Conservation (phyloP, 30 jellyfish, hydroid and myxozoan genomes). For the Phacellophora camtschatica region DNA sequence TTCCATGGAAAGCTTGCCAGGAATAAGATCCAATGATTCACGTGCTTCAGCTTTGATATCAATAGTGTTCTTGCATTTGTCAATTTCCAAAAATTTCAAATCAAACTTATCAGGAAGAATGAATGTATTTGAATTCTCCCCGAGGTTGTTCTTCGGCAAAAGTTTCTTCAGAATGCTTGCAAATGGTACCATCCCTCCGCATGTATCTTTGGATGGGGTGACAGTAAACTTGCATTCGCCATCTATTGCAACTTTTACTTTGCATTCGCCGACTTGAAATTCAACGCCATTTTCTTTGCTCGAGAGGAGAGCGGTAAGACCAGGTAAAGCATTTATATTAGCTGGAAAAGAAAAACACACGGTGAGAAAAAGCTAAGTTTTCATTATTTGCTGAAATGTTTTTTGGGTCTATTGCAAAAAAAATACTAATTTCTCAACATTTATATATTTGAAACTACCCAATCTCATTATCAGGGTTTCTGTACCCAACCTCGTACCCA, state of each 20-base stretch:
- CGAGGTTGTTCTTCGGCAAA: slow-evolving; percentile 53
- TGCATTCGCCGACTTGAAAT: slow-evolving; percentile 57
- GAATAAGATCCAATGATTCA: slow-evolving; percentile 54
- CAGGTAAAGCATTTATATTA: slow-evolving; percentile 16
- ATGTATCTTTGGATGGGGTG: slow-evolving; percentile 50
- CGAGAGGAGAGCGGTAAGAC: slow-evolving; percentile 3
- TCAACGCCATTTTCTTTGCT: slow-evolving; percentile 56
- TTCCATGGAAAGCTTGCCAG: slow-evolving; percentile 49
- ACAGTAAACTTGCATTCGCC: slow-evolving; percentile 49
- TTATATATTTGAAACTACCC: too few species aligned
- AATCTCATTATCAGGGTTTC: too few species aligned
- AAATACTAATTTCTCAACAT: too few species aligned
- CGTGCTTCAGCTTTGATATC: slow-evolving; percentile 25
- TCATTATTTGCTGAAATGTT: too few species aligned
- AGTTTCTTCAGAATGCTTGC: slow-evolving; percentile 49
- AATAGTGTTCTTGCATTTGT: slow-evolving; percentile 56
- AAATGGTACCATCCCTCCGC: slow-evolving; percentile 56
- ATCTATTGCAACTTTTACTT: slow-evolving; percentile 27
- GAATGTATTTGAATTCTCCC: slow-evolving; percentile 64
- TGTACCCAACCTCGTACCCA: too few species aligned
- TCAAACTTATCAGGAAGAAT: slow-evolving; percentile 65
- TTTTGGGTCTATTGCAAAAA: too few species aligned
- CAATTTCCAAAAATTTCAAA: slow-evolving; percentile 24
- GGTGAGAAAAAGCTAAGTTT: too few species aligned
- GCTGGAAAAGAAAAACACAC: background rate